Percentiles rank a stretch among this genome's conserved stretches.
Evolutionary conservation across 2,797 vertebrate species (phyloP).

Genomic region (Percopsis omiscomaycus): DNA sequence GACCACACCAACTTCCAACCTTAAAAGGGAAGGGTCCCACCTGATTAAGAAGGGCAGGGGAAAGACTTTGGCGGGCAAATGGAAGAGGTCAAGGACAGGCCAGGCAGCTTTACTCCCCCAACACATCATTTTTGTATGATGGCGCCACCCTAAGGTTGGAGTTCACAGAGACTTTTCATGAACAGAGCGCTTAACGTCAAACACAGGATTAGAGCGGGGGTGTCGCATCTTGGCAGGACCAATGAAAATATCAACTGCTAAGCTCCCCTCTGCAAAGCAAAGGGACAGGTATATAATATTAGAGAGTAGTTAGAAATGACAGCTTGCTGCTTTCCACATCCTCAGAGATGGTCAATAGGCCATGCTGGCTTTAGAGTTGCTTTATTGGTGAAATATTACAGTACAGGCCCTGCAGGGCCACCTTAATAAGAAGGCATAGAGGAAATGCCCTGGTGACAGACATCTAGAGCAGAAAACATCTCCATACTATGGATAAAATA

Average conservation of each 20-base stretch:
- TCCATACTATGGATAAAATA: slow-evolving; percentile 76
- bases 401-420: slow-evolving; percentile 75
- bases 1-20: slow-evolving; percentile 58
- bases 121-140: slow-evolving; percentile 81
- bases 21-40: slow-evolving; percentile 73
- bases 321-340: slow-evolving; percentile 70
- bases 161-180: slow-evolving; percentile 88
- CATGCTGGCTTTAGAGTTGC: slow-evolving; percentile 74
- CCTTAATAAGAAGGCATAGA: slow-evolving; percentile 80
- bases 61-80: slow-evolving; percentile 78
- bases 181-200: slow-evolving; percentile 86
- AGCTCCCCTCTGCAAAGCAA: slow-evolving; percentile 81
- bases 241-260: slow-evolving; percentile 92
- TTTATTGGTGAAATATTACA: slow-evolving; percentile 82
- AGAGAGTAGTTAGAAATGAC: slow-evolving; percentile 81
- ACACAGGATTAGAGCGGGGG: slow-evolving; percentile 89
- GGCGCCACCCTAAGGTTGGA: slow-evolving; percentile 82
- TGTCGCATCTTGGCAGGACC: slow-evolving; percentile 83
- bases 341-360: slow-evolving; percentile 71
- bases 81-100: slow-evolving; percentile 79
- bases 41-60: slow-evolving; percentile 78
- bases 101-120: slow-evolving; percentile 68
- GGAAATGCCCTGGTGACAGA: slow-evolving; percentile 73
- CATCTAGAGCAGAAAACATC: slow-evolving; percentile 66
- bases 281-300: slow-evolving; percentile 86